A percentile compares a stretch with the other conserved stretches of the same genome.
These are phyloP conservation scores for Grantiella picta DNA, from an alignment of 2,113 vertebrate species.

Conservation along the genomic window DNA sequence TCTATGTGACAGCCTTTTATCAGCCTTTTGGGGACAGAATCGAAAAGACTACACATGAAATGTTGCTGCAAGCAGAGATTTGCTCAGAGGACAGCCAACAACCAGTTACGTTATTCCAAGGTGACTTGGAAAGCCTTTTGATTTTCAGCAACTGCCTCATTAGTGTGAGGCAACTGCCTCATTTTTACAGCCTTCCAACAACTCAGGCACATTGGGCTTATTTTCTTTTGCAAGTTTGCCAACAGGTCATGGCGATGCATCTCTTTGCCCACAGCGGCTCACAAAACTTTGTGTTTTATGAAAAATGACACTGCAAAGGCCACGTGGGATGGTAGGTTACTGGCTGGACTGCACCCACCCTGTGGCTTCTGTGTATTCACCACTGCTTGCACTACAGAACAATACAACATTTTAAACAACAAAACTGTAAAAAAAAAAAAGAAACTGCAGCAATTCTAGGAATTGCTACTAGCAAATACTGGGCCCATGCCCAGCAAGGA, in stretches of 20 bases:
- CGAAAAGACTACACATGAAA: not conserved
- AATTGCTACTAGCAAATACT: not conserved
- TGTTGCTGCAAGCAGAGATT: not conserved
- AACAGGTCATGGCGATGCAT: not conserved
- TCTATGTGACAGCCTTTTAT: not conserved
- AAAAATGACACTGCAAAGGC: not conserved
- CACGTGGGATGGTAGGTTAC: not conserved
- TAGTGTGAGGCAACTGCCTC: not conserved
- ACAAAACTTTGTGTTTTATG: not conserved
- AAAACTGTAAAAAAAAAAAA: not conserved
- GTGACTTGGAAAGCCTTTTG: not conserved
- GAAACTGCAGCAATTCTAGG: not conserved
- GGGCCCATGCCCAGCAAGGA: not conserved
- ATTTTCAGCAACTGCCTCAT: not conserved
- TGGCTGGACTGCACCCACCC: not conserved
- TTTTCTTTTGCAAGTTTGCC: not conserved
- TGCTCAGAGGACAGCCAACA: not conserved
- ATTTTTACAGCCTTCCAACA: not conserved
- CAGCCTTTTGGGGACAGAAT: not conserved
- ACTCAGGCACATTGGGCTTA: not conserved
- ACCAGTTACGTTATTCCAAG: not conserved
- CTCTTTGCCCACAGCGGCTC: not conserved
- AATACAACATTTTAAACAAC: not conserved
- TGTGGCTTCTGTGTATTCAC: not conserved
- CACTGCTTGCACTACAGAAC: not conserved